These are phyloP conservation scores for Propithecus perrieri DNA, from an alignment of 2,797 vertebrate genomes.

Conservation along the genomic window DNA sequence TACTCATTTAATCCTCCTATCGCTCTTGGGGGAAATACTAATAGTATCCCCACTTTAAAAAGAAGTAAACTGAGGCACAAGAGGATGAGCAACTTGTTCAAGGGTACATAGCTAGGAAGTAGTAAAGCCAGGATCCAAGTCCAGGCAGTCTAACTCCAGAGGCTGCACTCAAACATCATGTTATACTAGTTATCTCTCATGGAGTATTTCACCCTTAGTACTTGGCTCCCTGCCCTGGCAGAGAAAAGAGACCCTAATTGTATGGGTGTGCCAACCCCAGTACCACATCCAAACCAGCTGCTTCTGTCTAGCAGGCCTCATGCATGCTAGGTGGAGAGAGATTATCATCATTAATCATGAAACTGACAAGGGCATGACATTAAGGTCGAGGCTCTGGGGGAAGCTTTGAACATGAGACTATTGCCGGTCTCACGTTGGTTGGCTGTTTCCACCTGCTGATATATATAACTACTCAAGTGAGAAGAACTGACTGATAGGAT, in stretches of 20 bases:
- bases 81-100: not conserved
- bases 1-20: not conserved
- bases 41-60: not conserved
- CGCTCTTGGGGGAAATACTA: not conserved
- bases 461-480: not conserved
- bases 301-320: not conserved
- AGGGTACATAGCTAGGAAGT: not conserved
- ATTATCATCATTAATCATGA: slow-evolving; percentile 6
- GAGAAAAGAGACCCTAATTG: not conserved
- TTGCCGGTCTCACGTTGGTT: not conserved
- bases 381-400: not conserved
- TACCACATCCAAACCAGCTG: not conserved
- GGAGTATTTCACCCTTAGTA: not conserved
- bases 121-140: not conserved
- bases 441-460: slow-evolving; percentile 24
- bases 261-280: not conserved
- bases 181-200: not conserved
- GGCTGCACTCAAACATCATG: not conserved
- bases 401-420: not conserved
- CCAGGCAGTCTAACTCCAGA: not conserved
- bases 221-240: not conserved
- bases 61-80: not conserved
- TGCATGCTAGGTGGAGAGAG: not conserved
- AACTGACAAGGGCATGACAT: not conserved
- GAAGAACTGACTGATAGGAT: not conserved